Percentiles rank a stretch among this genome's conserved stretches.
Evolutionary conservation across 92 coral and sea anemone species (phyloP).

Genomic region (Hydrozoanthus gracilis): DNA sequence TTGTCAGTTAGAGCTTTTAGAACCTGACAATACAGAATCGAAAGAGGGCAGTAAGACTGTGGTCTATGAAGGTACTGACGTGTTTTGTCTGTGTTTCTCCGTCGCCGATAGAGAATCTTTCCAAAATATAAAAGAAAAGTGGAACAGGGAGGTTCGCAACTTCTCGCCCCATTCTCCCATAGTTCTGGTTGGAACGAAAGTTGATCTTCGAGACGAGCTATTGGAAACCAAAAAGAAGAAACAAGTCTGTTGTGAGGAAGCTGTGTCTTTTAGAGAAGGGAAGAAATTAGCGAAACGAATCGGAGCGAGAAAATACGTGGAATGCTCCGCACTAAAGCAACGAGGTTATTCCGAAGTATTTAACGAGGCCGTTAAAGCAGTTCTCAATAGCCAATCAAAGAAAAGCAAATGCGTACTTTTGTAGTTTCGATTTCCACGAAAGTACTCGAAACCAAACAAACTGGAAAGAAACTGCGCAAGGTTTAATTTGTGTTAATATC

Average conservation of each 20-base stretch:
- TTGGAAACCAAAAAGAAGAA: slow-evolving; percentile 64
- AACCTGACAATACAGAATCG: slow-evolving; percentile 65
- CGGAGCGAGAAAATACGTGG: slow-evolving; percentile 80
- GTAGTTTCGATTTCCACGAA: slow-evolving; percentile 27
- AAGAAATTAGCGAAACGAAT: slow-evolving; percentile 77
- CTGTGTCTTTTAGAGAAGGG: slow-evolving; percentile 74
- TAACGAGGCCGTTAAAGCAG: slow-evolving; percentile 80
- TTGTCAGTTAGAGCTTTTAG: slow-evolving; percentile 84
- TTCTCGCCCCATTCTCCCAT: slow-evolving; percentile 78
- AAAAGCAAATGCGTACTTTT: slow-evolving; percentile 70
- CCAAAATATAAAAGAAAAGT: slow-evolving; percentile 70
- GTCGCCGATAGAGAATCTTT: slow-evolving; percentile 80
- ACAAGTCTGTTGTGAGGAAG: slow-evolving; percentile 42
- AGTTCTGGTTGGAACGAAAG: slow-evolving; percentile 84
- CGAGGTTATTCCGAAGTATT: slow-evolving; percentile 80
- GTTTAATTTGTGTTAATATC: not conserved
- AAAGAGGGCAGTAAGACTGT: slow-evolving; percentile 52
- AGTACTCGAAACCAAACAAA: not conserved
- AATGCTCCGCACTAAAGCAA: slow-evolving; percentile 87
- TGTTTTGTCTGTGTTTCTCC: slow-evolving; percentile 81
- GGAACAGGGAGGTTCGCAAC: slow-evolving; percentile 72
- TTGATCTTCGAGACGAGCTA: slow-evolving; percentile 79
- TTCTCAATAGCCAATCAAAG: slow-evolving; percentile 54
- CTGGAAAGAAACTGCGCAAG: not conserved
- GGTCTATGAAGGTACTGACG: slow-evolving; percentile 74